A percentile compares a stretch with the other conserved stretches of the same genome.
These are phyloP conservation scores for Araneus ventricosus DNA, from an alignment of 1,140 invertebrate genomes.

Conservation along the genomic window DNA sequence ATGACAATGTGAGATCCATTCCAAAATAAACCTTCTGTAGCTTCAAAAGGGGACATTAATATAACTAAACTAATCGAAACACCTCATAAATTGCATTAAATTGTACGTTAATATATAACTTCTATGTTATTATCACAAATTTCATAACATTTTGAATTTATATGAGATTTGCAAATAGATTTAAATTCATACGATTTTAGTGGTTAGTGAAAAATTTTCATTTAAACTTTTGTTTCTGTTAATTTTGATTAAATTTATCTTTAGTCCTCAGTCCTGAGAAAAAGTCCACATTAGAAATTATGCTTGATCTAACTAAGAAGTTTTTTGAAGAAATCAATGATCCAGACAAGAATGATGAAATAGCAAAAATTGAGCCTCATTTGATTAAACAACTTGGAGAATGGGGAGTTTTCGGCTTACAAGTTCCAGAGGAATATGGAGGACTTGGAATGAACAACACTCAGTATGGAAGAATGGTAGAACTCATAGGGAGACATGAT, in stretches of 20 bases:
- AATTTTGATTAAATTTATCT: slow-evolving; percentile 2
- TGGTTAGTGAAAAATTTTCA: neutral
- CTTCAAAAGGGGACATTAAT: too few species aligned
- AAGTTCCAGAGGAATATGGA: slow-evolving; percentile 80
- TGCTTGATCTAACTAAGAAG: slow-evolving; percentile 81
- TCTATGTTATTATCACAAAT: neutral
- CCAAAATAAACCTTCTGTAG: neutral
- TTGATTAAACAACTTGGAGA: slow-evolving; percentile 82
- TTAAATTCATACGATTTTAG: neutral
- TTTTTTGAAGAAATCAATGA: slow-evolving; percentile 83
- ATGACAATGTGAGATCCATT: too few species aligned
- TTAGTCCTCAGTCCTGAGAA: slow-evolving; percentile 81
- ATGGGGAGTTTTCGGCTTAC: slow-evolving; percentile 84
- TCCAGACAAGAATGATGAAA: slow-evolving; percentile 81
- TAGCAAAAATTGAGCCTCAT: slow-evolving; percentile 81
- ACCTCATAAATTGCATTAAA: too few species aligned
- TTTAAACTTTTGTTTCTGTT: neutral
- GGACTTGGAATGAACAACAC: slow-evolving; percentile 83
- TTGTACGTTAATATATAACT: too few species aligned
- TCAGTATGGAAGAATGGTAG: slow-evolving; percentile 83
- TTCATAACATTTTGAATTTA: neutral
- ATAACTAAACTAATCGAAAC: too few species aligned
- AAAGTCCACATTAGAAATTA: slow-evolving; percentile 81
- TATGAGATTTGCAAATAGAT: neutral
- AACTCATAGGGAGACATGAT: slow-evolving; percentile 83